Percentiles rank a stretch among this genome's conserved stretches.
These are phyloP conservation scores for Drosophila fulvimacula DNA, from an alignment of 2,888 invertebrate species.

Conservation along the genomic window DNA sequence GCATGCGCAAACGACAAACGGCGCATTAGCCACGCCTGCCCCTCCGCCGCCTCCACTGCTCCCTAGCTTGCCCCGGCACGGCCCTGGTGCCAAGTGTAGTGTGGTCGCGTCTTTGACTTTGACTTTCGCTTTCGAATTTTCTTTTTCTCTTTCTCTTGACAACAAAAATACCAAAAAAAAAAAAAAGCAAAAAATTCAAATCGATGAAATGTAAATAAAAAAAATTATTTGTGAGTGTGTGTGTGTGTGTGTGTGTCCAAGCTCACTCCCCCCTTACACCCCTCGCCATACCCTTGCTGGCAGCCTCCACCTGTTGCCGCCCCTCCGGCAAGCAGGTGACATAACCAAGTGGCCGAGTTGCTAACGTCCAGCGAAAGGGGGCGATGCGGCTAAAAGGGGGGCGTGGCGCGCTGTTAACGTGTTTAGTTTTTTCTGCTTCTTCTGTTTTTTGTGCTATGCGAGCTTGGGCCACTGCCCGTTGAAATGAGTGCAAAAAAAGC, in stretches of 20 bases:
- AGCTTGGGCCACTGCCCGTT: slow-evolving; percentile 45
- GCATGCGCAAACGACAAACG: slow-evolving; percentile 48
- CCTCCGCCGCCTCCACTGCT: background rate
- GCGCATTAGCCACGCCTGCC: slow-evolving; percentile 21
- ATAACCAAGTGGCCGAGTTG: slow-evolving; percentile 77
- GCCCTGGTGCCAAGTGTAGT: slow-evolving; percentile 28
- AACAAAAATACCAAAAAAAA: slow-evolving; percentile 10
- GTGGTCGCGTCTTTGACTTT: slow-evolving; percentile 71
- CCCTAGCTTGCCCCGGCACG: background rate
- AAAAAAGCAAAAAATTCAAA: slow-evolving; percentile 58
- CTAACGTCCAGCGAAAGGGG: slow-evolving; percentile 7
- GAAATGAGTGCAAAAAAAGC: slow-evolving; percentile 70
- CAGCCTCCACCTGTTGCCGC: slow-evolving; percentile 1
- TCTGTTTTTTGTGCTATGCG: background rate
- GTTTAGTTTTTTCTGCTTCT: slow-evolving; percentile 40
- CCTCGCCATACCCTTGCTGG: background rate
- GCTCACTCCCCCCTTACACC: background rate
- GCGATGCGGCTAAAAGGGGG: background rate
- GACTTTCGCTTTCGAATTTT: slow-evolving; percentile 82
- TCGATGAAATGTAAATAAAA: slow-evolving; percentile 72
- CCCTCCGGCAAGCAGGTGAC: slow-evolving; percentile 56
- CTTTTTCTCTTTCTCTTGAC: slow-evolving; percentile 58
- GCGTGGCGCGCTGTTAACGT: slow-evolving; percentile 43
- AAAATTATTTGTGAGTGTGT: background rate
- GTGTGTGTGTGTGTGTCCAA: too few relatives aligned